Conservation (phyloP, 2,797 vertebrate species). For the Hypotaenidia okinawae region DNA sequence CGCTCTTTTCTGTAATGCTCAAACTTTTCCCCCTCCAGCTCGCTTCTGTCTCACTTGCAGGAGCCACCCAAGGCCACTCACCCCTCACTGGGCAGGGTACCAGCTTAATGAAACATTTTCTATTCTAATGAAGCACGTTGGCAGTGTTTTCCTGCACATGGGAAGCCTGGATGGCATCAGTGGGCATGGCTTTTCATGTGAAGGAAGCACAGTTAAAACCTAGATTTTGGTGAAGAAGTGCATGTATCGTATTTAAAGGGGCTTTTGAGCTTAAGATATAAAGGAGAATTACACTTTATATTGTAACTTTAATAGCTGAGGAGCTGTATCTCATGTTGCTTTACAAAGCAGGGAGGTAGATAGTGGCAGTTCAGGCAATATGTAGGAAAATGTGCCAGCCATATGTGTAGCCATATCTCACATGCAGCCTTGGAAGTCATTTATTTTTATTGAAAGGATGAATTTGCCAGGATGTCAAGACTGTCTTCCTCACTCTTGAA, state of each 20-base stretch:
- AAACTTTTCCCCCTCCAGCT: not conserved
- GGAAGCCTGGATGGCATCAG: not conserved
- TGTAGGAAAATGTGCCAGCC: constrained; percentile 32
- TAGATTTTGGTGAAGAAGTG: not conserved
- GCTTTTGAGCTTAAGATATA: constrained; percentile 33
- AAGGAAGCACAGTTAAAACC: not conserved
- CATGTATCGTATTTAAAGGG: constrained; percentile 17
- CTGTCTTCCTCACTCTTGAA: constrained; percentile 40
- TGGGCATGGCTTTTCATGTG: not conserved
- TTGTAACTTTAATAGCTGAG: constrained; percentile 30
- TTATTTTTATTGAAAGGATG: constrained; percentile 39
- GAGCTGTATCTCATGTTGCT: constrained; percentile 12
- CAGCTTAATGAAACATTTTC: not conserved
- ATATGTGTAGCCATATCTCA: constrained; percentile 53
- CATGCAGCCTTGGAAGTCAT: constrained; percentile 23
- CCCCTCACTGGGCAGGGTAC: not conserved
- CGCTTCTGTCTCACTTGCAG: not conserved
- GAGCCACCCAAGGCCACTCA: not conserved
- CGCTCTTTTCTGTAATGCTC: not conserved
- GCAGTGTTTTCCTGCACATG: not conserved
- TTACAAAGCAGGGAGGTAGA: constrained; percentile 5
- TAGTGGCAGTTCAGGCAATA: constrained; percentile 8
- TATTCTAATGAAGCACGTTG: not conserved
- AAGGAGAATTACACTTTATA: constrained; percentile 34
- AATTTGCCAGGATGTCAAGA: constrained; percentile 49